Evolutionary conservation across 2,797 vertebrate genomes (phyloP), one percentile per base, ranked within the genome.

Genomic region (Adrianichthys oophorus): DNA sequence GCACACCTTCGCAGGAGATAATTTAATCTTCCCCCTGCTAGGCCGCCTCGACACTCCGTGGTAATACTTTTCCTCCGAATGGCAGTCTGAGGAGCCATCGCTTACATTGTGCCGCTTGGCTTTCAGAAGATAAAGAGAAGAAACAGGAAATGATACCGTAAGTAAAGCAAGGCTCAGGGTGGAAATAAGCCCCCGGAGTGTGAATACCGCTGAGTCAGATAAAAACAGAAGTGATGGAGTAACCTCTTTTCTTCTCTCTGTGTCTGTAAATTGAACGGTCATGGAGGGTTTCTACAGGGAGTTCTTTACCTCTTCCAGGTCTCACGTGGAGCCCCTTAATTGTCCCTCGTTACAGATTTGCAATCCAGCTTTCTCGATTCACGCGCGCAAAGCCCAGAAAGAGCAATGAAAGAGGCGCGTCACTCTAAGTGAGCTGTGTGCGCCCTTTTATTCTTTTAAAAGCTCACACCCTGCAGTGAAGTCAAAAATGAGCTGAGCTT

Each of bases 11-110:
- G 80, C 73, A 83, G 69, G 73, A 87, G 84, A 90, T 87, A 78
- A 88, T 91, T 89, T 85, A 83, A 91, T 90, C 90, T 83, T 77
- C 80, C 82, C 74, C 79, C 82, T 45, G 53, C 79, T 72, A 79
- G 84, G 79, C 64, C 73, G 72, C 68, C 73, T 77, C 76, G 76
- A 59, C 59, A 61, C 79, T 76, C 73, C 17, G 23, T 13, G 65
- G 76, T 82, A 83, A 83, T 80, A 68, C 75, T 82, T 79, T 81
- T 65, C 74, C 61, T 81, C 71, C 52, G 64, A 80, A 80, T 61
- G 66, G 29, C 58, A 74, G 76, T 79, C 74, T 78, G 67, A 82
- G 76, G 48, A 80, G 62, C 71, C 74, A 68, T 71, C 56, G 43
- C 74, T 84, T 78, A 86, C 64, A 64, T 67, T 62, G 77, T 48